phyloP scores from a whole-genome alignment of 2,797 vertebrate genomes.

The Halcyon chelicuti region DNA sequence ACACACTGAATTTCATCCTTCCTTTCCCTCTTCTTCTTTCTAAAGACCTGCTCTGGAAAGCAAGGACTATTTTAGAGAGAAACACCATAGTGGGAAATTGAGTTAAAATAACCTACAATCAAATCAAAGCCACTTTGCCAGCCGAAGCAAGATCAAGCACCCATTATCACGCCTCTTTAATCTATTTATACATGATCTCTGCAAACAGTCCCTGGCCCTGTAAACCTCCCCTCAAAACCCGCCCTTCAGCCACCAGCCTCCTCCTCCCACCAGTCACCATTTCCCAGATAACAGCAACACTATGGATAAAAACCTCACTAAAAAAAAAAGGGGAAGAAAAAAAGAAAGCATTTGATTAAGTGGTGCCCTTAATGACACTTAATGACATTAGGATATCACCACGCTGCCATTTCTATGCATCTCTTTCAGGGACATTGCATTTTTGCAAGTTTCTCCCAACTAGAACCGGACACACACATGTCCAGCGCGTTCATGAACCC shows the following conservation, averaged over 20 bases:
- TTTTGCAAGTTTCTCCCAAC: neutral
- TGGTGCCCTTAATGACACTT: neutral
- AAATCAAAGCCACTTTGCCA: neutral
- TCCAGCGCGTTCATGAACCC: neutral
- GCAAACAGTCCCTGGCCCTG: neutral
- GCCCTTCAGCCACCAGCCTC: neutral
- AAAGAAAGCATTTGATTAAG: neutral
- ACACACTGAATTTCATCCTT: neutral
- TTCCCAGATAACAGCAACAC: neutral
- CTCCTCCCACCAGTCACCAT: neutral
- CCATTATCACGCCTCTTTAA: neutral
- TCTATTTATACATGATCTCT: neutral
- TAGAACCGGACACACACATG: neutral
- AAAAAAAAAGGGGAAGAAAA: neutral
- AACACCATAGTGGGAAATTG: neutral
- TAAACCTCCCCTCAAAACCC: neutral
- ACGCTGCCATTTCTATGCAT: neutral
- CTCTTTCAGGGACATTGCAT: neutral
- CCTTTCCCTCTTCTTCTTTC: neutral
- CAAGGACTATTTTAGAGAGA: neutral
- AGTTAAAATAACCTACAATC: neutral
- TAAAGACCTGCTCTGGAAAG: neutral
- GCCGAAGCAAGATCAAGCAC: neutral
- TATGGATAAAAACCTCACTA: neutral
- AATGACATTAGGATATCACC: neutral